These are phyloP conservation scores for Epinotia brunnichana DNA, from an alignment of 2,888 invertebrate species.

Conservation along the genomic window DNA sequence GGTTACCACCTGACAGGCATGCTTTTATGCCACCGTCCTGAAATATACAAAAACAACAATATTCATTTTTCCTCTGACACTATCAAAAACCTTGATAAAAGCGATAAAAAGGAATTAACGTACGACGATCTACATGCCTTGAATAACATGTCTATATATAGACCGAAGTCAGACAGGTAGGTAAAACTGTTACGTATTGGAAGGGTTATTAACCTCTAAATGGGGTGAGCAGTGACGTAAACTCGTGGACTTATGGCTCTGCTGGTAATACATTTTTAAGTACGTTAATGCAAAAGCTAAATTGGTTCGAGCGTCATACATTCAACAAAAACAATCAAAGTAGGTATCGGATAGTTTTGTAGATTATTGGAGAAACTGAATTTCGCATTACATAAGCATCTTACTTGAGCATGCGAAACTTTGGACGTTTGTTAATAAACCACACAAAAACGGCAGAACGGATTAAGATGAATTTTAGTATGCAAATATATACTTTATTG, in stretches of 20 bases:
- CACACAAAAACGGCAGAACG: too few species aligned
- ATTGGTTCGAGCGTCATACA: constrained; percentile 2
- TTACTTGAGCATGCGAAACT: too few species aligned
- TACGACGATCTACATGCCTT: constrained; percentile 31
- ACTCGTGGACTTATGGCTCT: constrained; percentile 7
- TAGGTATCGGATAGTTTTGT: neutral
- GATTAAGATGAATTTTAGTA: too few species aligned
- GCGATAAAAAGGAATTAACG: constrained; percentile 23
- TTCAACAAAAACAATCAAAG: neutral
- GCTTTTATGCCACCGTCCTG: neutral
- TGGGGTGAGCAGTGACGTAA: constrained; percentile 38
- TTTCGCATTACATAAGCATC: neutral
- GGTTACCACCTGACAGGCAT: neutral
- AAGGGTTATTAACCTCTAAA: constrained; percentile 29
- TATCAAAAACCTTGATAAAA: constrained; percentile 27
- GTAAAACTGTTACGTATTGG: constrained; percentile 31
- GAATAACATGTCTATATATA: constrained; percentile 41
- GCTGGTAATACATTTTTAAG: constrained; percentile 23
- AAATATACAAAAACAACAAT: constrained; percentile 7
- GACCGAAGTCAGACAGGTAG: constrained; percentile 18
- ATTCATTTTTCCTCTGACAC: constrained; percentile 9
- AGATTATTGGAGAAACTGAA: neutral
- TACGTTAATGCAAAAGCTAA: neutral
- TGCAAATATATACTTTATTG: too few species aligned
- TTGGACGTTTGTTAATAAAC: too few species aligned